Conservation (phyloP, 2,888 invertebrate genomes). For the Watsonalla binaria region DNA sequence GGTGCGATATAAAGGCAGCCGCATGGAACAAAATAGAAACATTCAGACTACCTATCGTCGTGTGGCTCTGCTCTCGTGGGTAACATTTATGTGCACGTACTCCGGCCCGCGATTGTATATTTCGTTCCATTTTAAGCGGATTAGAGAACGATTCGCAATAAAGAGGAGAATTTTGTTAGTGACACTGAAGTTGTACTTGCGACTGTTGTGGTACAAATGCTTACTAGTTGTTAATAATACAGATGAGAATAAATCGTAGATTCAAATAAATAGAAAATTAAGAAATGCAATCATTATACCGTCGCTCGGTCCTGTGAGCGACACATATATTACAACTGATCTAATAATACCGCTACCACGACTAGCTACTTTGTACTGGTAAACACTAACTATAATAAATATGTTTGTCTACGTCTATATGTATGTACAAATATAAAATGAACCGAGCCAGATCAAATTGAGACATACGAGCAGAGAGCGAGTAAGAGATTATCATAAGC, state of each 20-base stretch:
- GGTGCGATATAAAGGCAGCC: constrained; percentile 78
- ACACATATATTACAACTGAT: background rate
- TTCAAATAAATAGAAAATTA: background rate
- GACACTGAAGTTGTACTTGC: constrained; percentile 24
- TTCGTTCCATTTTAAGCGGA: constrained; percentile 16
- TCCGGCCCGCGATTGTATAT: constrained; percentile 12
- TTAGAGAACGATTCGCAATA: constrained; percentile 12
- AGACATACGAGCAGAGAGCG: constrained; percentile 41
- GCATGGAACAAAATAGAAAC: constrained; percentile 79
- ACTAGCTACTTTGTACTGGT: constrained; percentile 72
- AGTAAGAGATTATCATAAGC: constrained; percentile 49
- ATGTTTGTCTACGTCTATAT: constrained; percentile 14
- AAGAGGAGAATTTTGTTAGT: constrained; percentile 28
- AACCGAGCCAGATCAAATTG: constrained; percentile 22
- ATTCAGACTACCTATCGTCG: constrained; percentile 52
- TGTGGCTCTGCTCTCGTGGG: constrained; percentile 7
- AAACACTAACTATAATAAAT: constrained; percentile 26
- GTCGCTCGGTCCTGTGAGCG: background rate
- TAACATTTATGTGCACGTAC: background rate
- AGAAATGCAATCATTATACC: background rate
- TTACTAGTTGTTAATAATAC: constrained; percentile 1
- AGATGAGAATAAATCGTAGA: constrained; percentile 4
- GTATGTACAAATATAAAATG: constrained; percentile 15
- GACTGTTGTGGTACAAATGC: constrained; percentile 24
- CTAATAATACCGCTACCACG: constrained; percentile 34